Percentiles rank a stretch among this genome's conserved stretches.
Evolutionary conservation across 2,888 invertebrate species (phyloP).

Genomic region (Dasysyrphus tricinctus): DNA sequence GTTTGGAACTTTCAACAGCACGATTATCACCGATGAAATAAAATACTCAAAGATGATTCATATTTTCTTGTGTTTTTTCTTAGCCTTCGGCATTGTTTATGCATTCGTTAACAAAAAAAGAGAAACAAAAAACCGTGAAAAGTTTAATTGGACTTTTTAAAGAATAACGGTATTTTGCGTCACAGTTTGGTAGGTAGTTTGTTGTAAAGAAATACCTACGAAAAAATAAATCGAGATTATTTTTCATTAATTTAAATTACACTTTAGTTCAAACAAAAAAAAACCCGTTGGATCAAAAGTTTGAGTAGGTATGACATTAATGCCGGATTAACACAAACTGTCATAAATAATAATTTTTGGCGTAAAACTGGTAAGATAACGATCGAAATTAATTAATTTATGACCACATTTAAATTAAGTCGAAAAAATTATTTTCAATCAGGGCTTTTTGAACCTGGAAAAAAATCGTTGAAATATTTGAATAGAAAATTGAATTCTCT

Average conservation of each 20-base stretch:
- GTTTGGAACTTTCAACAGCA: slow-evolving; percentile 1
- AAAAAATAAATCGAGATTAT: neutral
- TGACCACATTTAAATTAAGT: neutral
- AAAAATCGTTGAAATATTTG: too few relatives aligned
- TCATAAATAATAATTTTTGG: neutral
- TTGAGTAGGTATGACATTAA: neutral
- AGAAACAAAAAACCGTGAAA: slow-evolving; percentile 19
- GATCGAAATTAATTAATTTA: neutral
- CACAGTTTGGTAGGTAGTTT: neutral
- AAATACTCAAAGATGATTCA: slow-evolving; percentile 59
- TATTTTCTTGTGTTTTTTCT: slow-evolving; percentile 42
- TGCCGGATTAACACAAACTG: neutral
- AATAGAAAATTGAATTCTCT: too few relatives aligned
- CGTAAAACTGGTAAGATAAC: neutral
- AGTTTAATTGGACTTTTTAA: slow-evolving; percentile 42
- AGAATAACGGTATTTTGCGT: slow-evolving; percentile 15
- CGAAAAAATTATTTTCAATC: neutral
- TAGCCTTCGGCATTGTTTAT: slow-evolving; percentile 31
- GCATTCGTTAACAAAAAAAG: slow-evolving; percentile 4
- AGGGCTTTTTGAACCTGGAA: neutral
- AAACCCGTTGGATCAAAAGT: neutral
- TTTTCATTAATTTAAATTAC: neutral
- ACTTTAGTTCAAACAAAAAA: neutral
- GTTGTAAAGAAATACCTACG: neutral
- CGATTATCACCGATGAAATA: slow-evolving; percentile 26